A percentile compares a stretch with the other conserved stretches of the same genome.
Conservation (phyloP, 2,797 vertebrate species). For the Sebastes dallii region DNA sequence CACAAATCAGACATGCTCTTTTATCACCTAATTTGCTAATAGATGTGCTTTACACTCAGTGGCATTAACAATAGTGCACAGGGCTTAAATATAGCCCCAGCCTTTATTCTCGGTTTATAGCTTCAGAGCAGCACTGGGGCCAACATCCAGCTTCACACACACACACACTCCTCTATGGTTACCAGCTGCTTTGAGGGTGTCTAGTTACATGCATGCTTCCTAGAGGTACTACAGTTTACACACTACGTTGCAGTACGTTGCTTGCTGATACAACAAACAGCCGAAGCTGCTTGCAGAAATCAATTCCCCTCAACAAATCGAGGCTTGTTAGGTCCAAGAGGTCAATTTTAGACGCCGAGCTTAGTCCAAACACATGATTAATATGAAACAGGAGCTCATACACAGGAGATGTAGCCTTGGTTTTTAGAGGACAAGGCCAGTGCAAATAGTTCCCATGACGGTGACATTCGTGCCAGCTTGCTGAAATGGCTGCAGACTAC, state of each 20-base stretch:
- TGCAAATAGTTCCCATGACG: neutral
- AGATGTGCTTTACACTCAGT: conserved; percentile 26
- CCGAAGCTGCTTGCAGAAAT: neutral
- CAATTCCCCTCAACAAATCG: neutral
- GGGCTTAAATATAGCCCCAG: neutral
- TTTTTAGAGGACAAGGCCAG: conserved; percentile 4
- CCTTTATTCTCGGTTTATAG: conserved; percentile 20
- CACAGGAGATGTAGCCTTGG: neutral
- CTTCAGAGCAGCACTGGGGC: neutral
- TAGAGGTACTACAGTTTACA: conserved; percentile 1
- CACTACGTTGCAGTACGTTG: neutral
- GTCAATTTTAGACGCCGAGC: neutral
- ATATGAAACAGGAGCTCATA: neutral
- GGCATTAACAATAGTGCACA: conserved; percentile 10
- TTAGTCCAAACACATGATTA: conserved; percentile 11
- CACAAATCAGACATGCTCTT: conserved; percentile 43
- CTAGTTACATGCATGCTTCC: conserved; percentile 41
- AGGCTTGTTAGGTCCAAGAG: conserved; percentile 5
- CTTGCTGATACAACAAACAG: neutral
- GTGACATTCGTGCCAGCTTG: neutral
- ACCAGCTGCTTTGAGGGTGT: conserved; percentile 57
- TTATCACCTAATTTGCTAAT: conserved; percentile 62
- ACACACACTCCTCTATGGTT: conserved; percentile 26
- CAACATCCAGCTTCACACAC: neutral
- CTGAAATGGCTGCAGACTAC: neutral